Percentiles rank a stretch among this genome's conserved stretches.
These are phyloP conservation scores for Oncorhynchus kisutch DNA, from an alignment of 2,113 vertebrate species.

Conservation along the genomic window DNA sequence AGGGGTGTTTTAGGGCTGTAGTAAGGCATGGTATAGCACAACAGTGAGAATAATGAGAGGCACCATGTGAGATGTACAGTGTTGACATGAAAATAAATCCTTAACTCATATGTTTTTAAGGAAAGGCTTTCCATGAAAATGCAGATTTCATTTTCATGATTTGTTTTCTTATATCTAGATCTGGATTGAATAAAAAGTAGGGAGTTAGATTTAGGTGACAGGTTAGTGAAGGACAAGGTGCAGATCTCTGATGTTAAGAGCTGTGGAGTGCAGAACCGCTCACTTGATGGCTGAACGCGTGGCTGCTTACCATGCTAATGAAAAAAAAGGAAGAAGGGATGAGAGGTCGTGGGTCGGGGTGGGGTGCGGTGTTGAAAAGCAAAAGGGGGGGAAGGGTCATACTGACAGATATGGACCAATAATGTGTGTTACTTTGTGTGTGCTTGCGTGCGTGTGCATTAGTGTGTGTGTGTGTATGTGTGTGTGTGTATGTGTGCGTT, in stretches of 20 bases:
- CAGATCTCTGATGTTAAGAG: conserved; percentile 9
- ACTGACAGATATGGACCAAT: conserved; percentile 4
- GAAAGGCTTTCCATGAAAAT: too few relatives aligned
- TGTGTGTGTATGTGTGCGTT: background rate
- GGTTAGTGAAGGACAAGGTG: conserved; percentile 11
- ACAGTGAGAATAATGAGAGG: background rate
- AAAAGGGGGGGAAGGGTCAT: background rate
- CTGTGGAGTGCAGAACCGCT: conserved; percentile 26
- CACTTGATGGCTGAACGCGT: conserved; percentile 57
- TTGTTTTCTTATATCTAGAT: too few relatives aligned
- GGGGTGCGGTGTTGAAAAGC: conserved; percentile 1
- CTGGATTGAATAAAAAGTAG: too few relatives aligned
- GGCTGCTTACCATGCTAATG: conserved; percentile 45
- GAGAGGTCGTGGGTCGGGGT: background rate
- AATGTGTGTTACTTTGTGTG: background rate
- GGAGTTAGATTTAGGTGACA: background rate
- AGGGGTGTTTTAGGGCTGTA: too few relatives aligned
- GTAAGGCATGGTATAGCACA: too few relatives aligned
- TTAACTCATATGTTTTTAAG: too few relatives aligned
- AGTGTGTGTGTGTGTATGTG: background rate
- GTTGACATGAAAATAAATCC: background rate
- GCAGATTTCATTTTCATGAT: too few relatives aligned
- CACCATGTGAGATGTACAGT: background rate
- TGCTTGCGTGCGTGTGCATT: too few relatives aligned
- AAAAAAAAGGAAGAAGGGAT: conserved; percentile 22